A percentile compares a stretch with the other conserved stretches of the same genome.
phyloP scores from a whole-genome alignment of 2,113 vertebrate genomes.

The Orthonyx spaldingii region DNA sequence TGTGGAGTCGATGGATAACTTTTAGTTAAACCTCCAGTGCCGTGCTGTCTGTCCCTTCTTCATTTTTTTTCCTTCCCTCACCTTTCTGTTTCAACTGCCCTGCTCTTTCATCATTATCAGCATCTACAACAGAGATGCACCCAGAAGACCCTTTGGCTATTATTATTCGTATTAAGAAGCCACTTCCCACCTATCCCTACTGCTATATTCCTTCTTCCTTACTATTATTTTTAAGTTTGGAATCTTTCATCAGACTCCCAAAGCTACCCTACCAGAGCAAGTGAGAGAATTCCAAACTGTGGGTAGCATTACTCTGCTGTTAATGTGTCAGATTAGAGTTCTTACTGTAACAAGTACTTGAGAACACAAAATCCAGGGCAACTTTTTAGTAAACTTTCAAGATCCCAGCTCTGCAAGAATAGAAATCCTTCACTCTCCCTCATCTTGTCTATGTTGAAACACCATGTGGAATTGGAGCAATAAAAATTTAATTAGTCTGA shows the following conservation, averaged over 20 bases:
- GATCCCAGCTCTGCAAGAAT: background rate
- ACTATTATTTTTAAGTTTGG: background rate
- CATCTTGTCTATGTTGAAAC: background rate
- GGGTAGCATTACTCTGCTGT: background rate
- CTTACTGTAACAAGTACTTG: background rate
- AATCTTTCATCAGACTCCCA: background rate
- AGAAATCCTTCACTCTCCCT: rapidly evolving
- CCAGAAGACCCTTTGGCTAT: background rate
- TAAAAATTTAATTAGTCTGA: background rate
- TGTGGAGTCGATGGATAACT: background rate
- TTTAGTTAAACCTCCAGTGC: background rate
- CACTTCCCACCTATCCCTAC: background rate
- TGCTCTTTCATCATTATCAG: background rate
- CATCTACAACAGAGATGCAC: background rate
- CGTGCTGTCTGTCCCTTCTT: background rate
- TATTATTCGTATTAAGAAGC: background rate
- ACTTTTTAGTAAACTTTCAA: background rate
- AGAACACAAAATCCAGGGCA: background rate
- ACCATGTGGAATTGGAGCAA: background rate
- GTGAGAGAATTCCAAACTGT: background rate
- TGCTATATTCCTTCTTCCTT: background rate
- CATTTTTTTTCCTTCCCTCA: background rate
- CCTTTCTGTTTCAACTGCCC: background rate
- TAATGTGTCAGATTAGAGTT: background rate
- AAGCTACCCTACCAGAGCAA: background rate